Base-by-base conservation (phyloP, 2,888 invertebrate genomes). In the Tetrapedia diversipes region DNA sequence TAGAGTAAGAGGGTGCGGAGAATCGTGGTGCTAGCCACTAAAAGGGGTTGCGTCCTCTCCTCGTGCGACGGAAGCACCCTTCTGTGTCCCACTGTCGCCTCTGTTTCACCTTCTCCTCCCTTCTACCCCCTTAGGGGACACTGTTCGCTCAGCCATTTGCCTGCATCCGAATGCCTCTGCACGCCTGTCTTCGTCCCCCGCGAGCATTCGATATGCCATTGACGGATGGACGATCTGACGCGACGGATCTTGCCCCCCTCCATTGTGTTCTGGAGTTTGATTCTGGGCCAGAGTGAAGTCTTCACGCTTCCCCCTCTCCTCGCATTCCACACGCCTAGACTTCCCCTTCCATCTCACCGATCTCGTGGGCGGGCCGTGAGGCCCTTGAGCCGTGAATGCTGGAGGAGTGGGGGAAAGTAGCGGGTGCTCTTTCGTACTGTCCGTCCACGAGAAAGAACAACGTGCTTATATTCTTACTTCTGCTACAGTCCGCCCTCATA, bases 171-270 rank as follows among this genome's bases (percentile, higher is more conserved):
- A 71, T 79, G 69, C 60, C 49, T 75, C 65, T 73, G 57, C 70
- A 82, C 69, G 70, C 73, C 41, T 72, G 54, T 68, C 71, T 24
- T 34, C 51, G 41, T 64, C 63, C 51, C 45, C 47, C 65, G 41
- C 49, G 65, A 59, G 84, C 74, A 77, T 74, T 80, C 82, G 82
- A 84, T 86, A 84, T 87, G 84, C 85, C 79, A 86, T 85, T 83
- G 87, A 85, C 86, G 86, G 87, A 87, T 88, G 88, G 83, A 77
- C 88, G 89, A 87, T 88, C 87, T 88, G 87, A 90, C 88, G 87
- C 88, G 90, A 90, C 74, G 77, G 78, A 61, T 82, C 74, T 63
- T 79, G 69, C 49, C 3, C 39, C 19, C 4, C 14, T 14, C 64
- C 65, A 24, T 59, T 27, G 69, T 65, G 59, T 54, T 63, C 60